Evolutionary conservation across 2,113 vertebrate species (phyloP).

Genomic region (Nannospalax galili): DNA sequence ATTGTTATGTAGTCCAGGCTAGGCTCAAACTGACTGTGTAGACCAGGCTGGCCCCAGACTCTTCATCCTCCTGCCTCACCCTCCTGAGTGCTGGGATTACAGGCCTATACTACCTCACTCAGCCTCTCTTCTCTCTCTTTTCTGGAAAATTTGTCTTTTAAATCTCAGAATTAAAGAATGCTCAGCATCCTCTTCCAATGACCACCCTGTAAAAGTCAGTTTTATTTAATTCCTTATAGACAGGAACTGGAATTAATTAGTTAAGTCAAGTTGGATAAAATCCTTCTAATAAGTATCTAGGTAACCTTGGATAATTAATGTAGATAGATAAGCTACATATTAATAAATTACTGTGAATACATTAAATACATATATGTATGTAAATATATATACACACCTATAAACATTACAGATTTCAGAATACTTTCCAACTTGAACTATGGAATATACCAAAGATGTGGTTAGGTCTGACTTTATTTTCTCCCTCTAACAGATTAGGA

Average conservation of each 20-base stretch:
- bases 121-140: background rate
- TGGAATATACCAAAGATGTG: background rate
- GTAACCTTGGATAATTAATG: background rate
- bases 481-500: background rate
- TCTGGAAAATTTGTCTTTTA: background rate
- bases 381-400: background rate
- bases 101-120: background rate
- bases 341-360: background rate
- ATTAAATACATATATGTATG: background rate
- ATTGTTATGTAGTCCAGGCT: background rate
- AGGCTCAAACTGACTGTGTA: background rate
- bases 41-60: background rate
- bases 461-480: background rate
- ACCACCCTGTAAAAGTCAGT: background rate
- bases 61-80: background rate
- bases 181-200: accelerated
- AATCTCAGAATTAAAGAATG: background rate
- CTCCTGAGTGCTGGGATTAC: background rate
- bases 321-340: background rate
- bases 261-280: background rate
- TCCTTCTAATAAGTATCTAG: background rate
- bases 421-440: background rate
- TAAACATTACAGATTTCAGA: background rate
- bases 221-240: background rate
- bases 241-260: background rate